A percentile compares a stretch with the other conserved stretches of the same genome.
Evolutionary conservation across 2,888 invertebrate genomes (phyloP).

Genomic region (Protonemura montana): DNA sequence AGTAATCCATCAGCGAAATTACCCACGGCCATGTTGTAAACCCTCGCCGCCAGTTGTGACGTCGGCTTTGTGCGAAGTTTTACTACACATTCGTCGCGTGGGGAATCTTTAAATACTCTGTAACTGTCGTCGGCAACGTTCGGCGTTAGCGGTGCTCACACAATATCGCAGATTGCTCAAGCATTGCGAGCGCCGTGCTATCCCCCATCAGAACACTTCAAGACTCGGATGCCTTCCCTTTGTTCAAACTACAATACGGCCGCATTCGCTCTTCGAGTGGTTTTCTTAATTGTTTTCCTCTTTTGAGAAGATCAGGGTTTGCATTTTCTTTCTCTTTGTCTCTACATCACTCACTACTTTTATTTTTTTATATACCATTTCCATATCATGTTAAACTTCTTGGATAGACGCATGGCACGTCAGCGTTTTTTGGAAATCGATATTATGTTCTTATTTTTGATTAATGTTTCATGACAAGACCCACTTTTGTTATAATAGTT

Average conservation of each 20-base stretch:
- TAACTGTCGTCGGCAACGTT: no score
- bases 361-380: neutral
- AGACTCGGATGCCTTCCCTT: neutral
- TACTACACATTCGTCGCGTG: no score
- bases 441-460: neutral
- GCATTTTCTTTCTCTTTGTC: neutral
- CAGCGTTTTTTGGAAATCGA: neutral
- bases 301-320: neutral
- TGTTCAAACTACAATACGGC: neutral
- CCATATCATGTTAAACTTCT: neutral
- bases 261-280: neutral
- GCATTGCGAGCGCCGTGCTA: no score
- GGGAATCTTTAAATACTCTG: no score
- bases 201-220: no score
- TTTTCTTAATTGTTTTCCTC: neutral
- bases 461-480: neutral
- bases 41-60: no score
- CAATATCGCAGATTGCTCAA: no score
- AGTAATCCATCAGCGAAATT: no score
- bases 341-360: neutral
- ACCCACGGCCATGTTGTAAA: no score
- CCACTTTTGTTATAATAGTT: neutral
- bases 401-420: neutral
- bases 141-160: no score
- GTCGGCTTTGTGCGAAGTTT: no score